Conservation (phyloP, 2,113 vertebrate genomes). For the Puma concolor region DNA sequence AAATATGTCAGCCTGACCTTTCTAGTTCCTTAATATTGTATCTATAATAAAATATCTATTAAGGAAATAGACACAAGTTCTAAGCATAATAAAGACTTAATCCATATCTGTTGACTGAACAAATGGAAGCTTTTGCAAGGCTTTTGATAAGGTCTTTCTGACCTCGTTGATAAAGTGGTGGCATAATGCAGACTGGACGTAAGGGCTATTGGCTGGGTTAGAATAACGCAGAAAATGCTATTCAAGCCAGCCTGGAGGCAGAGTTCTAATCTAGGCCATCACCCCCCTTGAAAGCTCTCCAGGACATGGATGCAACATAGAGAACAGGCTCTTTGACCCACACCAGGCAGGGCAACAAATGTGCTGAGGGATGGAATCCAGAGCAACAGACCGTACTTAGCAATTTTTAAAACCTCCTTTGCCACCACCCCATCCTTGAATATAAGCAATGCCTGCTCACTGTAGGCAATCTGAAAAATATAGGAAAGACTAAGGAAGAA, state of each 20-base stretch:
- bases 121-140: background rate
- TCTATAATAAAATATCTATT: background rate
- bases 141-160: conserved; percentile 41
- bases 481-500: background rate
- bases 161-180: background rate
- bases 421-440: background rate
- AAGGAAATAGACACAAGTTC: background rate
- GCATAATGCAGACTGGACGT: background rate
- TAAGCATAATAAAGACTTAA: background rate
- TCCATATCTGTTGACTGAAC: background rate
- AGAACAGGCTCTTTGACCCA: background rate
- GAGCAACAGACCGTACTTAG: background rate
- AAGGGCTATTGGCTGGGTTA: background rate
- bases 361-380: background rate
- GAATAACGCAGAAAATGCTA: background rate
- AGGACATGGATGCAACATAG: background rate
- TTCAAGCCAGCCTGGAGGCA: background rate
- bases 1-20: conserved; percentile 26
- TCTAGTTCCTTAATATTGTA: background rate
- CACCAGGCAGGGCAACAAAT: background rate
- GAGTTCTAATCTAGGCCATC: background rate
- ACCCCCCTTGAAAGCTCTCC: background rate
- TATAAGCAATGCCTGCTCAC: background rate
- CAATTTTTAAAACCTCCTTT: background rate
- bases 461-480: background rate